Evolutionary conservation across 1,140 invertebrate species (phyloP).

Genomic region (Musca vetustissima): DNA sequence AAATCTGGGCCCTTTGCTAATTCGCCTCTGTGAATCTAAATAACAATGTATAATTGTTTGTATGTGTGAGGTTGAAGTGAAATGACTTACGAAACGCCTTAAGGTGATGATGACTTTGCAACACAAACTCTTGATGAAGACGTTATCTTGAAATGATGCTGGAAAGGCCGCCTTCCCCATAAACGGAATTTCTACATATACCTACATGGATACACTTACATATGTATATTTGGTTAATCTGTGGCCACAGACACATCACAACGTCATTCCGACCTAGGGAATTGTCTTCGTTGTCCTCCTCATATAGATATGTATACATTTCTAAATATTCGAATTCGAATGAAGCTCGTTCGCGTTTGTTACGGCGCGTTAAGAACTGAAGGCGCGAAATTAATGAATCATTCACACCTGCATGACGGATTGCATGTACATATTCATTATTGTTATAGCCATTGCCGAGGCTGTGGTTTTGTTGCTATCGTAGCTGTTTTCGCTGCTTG

Average conservation of each 20-base stretch:
- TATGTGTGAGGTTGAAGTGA: conserved; percentile 7
- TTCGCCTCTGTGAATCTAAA: neutral
- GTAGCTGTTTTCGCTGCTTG: neutral
- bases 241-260: too few relatives aligned
- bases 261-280: too few relatives aligned
- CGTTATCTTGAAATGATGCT: conserved; percentile 15
- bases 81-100: neutral
- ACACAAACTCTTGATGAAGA: neutral
- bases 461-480: neutral
- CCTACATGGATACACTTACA: too few relatives aligned
- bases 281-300: too few relatives aligned
- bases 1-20: neutral
- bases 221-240: neutral
- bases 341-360: conserved; percentile 13
- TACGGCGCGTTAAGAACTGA: conserved; percentile 29
- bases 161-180: too few relatives aligned
- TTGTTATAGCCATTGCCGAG: neutral
- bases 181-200: neutral
- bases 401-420: conserved; percentile 56
- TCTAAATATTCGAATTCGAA: conserved; percentile 2
- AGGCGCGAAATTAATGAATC: conserved; percentile 56
- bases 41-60: neutral
- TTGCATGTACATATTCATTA: conserved; percentile 45
- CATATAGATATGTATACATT: too few relatives aligned
- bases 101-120: conserved; percentile 16